phyloP scores from a whole-genome alignment of 2,888 invertebrate species.

The Ichneumoninae sp. region DNA sequence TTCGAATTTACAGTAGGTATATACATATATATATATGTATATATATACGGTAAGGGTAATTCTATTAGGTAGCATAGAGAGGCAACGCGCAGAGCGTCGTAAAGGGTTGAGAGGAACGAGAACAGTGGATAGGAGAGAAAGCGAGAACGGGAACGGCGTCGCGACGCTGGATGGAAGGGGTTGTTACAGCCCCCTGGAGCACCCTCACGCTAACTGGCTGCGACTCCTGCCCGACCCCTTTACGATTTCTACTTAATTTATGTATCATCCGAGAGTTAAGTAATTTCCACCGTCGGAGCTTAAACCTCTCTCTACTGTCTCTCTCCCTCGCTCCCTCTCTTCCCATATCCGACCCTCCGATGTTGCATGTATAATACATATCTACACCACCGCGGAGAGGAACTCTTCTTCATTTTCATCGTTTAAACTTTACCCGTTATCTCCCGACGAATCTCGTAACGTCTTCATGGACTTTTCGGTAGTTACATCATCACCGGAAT shows the following conservation, averaged over 20 bases:
- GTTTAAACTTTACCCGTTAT: constrained; percentile 67
- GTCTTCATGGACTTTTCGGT: constrained; percentile 1
- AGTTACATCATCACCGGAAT: constrained; percentile 17
- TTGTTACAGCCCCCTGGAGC: constrained; percentile 83
- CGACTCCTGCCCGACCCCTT: constrained; percentile 82
- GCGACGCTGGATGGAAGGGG: constrained; percentile 72
- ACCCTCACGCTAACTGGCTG: constrained; percentile 84
- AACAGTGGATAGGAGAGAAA: constrained; percentile 39
- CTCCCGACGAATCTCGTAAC: constrained; percentile 46
- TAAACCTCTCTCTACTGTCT: constrained; percentile 61
- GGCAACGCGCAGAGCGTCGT: constrained; percentile 78
- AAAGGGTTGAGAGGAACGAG: constrained; percentile 81
- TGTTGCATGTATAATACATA: constrained; percentile 64
- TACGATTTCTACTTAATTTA: constrained; percentile 84
- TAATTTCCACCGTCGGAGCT: constrained; percentile 81
- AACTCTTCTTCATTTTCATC: constrained; percentile 71
- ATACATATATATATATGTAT: background rate
- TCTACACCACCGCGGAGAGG: constrained; percentile 63
- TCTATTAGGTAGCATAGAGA: constrained; percentile 82
- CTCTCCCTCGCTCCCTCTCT: constrained; percentile 25
- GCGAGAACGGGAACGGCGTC: constrained; percentile 66
- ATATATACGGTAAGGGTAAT: constrained; percentile 78
- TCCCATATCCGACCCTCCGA: constrained; percentile 25
- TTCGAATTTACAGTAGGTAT: constrained; percentile 41
- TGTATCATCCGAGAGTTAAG: constrained; percentile 85